phyloP scores from a whole-genome alignment of 2,113 vertebrate genomes.

The Actinemys pallida region DNA sequence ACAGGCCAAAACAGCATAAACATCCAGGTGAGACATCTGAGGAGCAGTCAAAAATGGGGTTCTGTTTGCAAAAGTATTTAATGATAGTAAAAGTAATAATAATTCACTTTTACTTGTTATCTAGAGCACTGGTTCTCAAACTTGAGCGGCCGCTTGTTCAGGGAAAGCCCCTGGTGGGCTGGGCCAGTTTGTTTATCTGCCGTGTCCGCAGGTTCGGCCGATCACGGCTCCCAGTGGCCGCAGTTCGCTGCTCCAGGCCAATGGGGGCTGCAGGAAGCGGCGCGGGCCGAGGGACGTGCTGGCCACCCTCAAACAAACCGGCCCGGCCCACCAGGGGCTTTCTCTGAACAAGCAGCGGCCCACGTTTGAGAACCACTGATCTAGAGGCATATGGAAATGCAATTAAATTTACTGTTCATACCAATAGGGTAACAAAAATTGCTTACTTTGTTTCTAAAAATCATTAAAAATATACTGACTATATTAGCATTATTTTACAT shows the following conservation, averaged over 20 bases:
- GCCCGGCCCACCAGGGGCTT: no score
- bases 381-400: background rate
- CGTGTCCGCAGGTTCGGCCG: no score
- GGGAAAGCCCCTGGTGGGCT: no score
- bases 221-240: no score
- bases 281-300: no score
- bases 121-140: background rate
- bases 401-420: background rate
- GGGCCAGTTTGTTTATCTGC: no score
- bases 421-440: background rate
- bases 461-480: background rate
- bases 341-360: no score
- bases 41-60: background rate
- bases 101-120: background rate
- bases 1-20: background rate
- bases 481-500: background rate
- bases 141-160: no score
- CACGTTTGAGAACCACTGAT: no score
- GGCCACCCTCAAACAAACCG: no score
- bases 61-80: background rate
- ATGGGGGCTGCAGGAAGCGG: no score
- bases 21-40: background rate
- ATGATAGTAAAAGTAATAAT: background rate
- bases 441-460: background rate
- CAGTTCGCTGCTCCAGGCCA: no score